phyloP scores from a whole-genome alignment of 1,140 invertebrate species.

The Zaprionus africanus region DNA sequence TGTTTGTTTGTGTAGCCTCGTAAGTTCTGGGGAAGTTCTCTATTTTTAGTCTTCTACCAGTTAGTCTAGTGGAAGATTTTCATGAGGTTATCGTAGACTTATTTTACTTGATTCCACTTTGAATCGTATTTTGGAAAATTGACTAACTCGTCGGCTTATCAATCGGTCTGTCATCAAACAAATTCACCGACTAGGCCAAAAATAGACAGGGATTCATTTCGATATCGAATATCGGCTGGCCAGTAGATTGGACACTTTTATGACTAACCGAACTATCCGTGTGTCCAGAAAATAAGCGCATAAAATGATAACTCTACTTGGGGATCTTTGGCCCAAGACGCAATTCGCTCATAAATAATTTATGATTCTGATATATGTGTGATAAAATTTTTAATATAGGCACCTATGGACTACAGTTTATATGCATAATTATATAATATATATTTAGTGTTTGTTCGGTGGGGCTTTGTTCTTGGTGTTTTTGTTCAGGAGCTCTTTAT shows the following conservation, averaged over 20 bases:
- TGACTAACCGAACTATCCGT: slow-evolving; percentile 1
- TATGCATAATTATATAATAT: slow-evolving; percentile 5
- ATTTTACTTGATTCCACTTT: too few relatives aligned
- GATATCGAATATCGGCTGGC: not conserved
- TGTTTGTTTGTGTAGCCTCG: not conserved
- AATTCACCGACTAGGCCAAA: slow-evolving; percentile 21
- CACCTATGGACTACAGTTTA: slow-evolving; percentile 22
- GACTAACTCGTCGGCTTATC: slow-evolving; percentile 23
- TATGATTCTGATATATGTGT: slow-evolving; percentile 30
- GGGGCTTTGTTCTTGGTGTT: slow-evolving; percentile 44
- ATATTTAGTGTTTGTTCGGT: slow-evolving; percentile 49
- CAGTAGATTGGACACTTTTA: slow-evolving; percentile 14
- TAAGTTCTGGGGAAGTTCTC: slow-evolving; percentile 13
- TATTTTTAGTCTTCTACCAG: not conserved
- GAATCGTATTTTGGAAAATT: too few relatives aligned
- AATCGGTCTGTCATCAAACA: not conserved
- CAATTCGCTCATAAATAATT: slow-evolving; percentile 38
- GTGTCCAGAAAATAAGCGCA: slow-evolving; percentile 11
- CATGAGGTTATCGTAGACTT: not conserved
- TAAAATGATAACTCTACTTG: slow-evolving; percentile 27
- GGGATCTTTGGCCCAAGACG: not conserved
- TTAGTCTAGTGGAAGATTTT: not conserved
- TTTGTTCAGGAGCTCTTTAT: slow-evolving; percentile 2
- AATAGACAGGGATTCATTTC: slow-evolving; percentile 30
- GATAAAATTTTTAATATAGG: slow-evolving; percentile 58